A percentile compares a stretch with the other conserved stretches of the same genome.
These are phyloP conservation scores for Pomatorhinus ruficollis DNA, from an alignment of 2,113 vertebrate genomes.

Conservation along the genomic window DNA sequence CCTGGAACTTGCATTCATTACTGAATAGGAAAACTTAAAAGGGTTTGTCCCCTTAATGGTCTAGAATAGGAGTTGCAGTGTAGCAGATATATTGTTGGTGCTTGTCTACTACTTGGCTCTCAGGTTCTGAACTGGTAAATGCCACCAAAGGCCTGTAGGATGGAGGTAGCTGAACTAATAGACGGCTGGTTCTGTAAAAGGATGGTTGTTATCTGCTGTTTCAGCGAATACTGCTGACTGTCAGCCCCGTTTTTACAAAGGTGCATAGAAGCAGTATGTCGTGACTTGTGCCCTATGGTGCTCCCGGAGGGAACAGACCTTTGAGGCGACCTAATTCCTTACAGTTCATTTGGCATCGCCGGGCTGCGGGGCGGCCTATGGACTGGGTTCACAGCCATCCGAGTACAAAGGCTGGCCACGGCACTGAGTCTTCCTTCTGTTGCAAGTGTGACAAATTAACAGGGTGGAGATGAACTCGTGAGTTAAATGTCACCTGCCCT, in stretches of 20 bases:
- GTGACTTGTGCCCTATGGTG: neutral
- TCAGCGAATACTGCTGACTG: neutral
- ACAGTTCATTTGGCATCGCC: neutral
- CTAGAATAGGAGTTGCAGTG: neutral
- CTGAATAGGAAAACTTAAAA: neutral
- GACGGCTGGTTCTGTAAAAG: neutral
- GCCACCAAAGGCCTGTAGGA: neutral
- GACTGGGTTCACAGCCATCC: neutral
- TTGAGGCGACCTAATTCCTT: neutral
- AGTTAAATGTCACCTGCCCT: neutral
- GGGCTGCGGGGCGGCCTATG: neutral
- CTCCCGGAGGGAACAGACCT: neutral
- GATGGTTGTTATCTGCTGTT: neutral
- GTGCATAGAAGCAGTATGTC: neutral
- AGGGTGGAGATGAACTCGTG: neutral
- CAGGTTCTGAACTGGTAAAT: neutral
- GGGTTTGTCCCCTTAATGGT: neutral
- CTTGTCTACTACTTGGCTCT: neutral
- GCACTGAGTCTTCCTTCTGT: neutral
- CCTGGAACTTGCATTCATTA: neutral
- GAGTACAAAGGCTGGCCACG: conserved; percentile 73
- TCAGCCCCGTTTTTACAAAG: neutral
- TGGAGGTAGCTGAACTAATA: neutral
- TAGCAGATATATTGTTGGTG: neutral
- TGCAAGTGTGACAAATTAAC: conserved; percentile 64